Evolutionary conservation across 2,888 invertebrate genomes (phyloP).

Genomic region (Bursaphelenchus okinawaensis): DNA sequence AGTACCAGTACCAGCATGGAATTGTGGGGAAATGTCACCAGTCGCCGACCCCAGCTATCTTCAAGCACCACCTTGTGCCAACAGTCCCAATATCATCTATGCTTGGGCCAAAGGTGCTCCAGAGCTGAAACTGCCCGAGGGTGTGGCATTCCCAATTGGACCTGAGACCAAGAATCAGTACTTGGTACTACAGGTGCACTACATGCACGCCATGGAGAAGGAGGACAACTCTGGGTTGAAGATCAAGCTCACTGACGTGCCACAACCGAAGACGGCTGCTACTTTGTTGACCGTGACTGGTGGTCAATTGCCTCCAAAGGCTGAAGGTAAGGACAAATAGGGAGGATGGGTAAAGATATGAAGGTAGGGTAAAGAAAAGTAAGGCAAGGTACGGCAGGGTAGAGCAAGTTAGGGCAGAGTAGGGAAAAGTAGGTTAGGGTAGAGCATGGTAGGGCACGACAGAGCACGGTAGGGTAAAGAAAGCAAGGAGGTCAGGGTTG

Average conservation of each 20-base stretch:
- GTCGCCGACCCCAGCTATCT: conserved; percentile 50
- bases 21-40: conserved; percentile 81
- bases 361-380: not conserved
- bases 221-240: conserved; percentile 72
- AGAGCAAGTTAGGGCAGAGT: too few relatives aligned
- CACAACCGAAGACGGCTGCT: conserved; percentile 75
- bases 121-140: conserved; percentile 71
- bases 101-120: conserved; percentile 92
- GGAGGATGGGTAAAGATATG: not conserved
- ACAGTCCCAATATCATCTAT: conserved; percentile 69
- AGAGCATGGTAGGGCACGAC: too few relatives aligned
- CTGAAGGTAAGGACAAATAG: conserved; percentile 24
- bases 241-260: conserved; percentile 35
- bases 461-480: not conserved
- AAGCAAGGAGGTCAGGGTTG: not conserved
- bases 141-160: conserved; percentile 83
- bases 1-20: conserved; percentile 68
- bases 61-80: conserved; percentile 70
- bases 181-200: conserved; percentile 87
- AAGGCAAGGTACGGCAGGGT: too few relatives aligned
- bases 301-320: conserved; percentile 66
- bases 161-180: conserved; percentile 74
- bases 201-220: conserved; percentile 59
- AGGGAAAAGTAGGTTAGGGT: too few relatives aligned
- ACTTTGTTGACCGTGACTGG: conserved; percentile 82